Evolutionary conservation across 2,888 invertebrate genomes (phyloP).

Genomic region (Noctua comes): DNA sequence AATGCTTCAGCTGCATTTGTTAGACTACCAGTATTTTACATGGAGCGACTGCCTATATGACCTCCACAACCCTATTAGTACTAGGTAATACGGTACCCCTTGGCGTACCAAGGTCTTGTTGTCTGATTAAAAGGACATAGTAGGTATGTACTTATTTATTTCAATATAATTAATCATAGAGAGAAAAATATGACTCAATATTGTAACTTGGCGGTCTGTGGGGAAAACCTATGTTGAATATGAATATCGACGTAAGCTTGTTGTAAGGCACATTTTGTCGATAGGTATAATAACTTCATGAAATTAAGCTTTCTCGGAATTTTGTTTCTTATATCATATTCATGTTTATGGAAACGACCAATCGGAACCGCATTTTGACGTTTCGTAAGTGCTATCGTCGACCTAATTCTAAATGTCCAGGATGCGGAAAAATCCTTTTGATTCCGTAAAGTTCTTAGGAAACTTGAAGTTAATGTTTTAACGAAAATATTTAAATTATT

Average conservation of each 20-base stretch:
- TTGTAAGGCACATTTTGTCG: background rate
- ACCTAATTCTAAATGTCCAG: too few relatives aligned
- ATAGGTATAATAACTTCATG: too few relatives aligned
- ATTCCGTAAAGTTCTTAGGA: background rate
- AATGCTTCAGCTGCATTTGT: too few relatives aligned
- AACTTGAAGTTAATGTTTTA: background rate
- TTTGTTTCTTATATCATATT: background rate
- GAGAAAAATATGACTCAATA: background rate
- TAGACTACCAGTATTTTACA: too few relatives aligned
- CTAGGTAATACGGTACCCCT: too few relatives aligned
- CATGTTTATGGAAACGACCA: too few relatives aligned
- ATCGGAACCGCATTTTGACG: too few relatives aligned
- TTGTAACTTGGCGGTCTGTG: background rate
- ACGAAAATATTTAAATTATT: background rate
- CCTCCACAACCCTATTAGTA: too few relatives aligned
- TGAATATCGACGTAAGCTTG: background rate
- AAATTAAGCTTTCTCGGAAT: background rate
- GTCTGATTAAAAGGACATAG: too few relatives aligned
- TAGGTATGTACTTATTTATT: background rate
- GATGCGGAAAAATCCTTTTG: background rate
- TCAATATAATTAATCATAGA: background rate
- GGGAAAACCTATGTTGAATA: background rate
- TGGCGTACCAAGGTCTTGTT: too few relatives aligned
- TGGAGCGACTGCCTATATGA: too few relatives aligned
- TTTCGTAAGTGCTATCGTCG: too few relatives aligned